phyloP scores from a whole-genome alignment of 2,797 vertebrate genomes.

The Ispidina lecontei region DNA sequence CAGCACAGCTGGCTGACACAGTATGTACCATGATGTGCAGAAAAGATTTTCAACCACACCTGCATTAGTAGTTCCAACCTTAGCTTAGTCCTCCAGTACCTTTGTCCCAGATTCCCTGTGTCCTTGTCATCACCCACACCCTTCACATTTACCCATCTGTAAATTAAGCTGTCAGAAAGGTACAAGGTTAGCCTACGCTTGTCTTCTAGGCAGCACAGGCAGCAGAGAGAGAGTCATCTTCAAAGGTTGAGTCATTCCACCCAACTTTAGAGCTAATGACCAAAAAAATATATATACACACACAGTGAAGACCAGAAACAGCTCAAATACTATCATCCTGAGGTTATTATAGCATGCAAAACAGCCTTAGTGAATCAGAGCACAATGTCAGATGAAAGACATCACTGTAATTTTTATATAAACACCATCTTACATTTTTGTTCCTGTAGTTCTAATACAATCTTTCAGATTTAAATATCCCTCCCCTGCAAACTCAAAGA shows the following conservation, averaged over 20 bases:
- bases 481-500: neutral
- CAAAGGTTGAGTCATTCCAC: neutral
- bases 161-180: conserved; percentile 41
- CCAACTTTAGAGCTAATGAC: neutral
- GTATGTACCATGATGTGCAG: neutral
- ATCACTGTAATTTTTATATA: neutral
- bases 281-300: neutral
- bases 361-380: neutral
- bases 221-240: neutral
- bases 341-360: neutral
- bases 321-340: neutral
- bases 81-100: neutral
- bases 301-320: neutral
- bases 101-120: neutral
- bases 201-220: neutral
- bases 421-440: neutral
- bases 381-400: neutral
- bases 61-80: neutral
- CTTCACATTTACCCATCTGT: neutral
- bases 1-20: neutral
- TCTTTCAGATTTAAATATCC: neutral
- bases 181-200: neutral
- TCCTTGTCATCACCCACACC: neutral
- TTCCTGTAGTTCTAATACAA: neutral
- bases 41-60: neutral